Base-by-base conservation (phyloP, 2,888 invertebrate species). In the Pandemis cinnamomeana region DNA sequence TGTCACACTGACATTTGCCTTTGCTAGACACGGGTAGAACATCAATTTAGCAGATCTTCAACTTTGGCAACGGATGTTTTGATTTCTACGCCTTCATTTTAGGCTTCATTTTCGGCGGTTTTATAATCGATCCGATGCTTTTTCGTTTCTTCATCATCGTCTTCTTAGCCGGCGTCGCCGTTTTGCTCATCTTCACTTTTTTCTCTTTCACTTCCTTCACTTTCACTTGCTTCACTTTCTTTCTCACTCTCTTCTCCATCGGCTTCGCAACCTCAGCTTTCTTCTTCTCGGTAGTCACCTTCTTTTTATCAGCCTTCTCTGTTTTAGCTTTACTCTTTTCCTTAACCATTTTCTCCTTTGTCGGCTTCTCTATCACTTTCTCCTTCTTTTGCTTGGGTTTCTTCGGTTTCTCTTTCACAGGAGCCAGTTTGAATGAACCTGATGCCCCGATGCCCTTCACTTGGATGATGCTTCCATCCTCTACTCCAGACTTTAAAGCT, bases 31-130 rank as follows among this genome's bases (percentile, higher is more conserved):
- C 27, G 27, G 27, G 4, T 36, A 36, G 27, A 36, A 36, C 27
- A 36, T 36, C 1, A 36, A 36, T 36, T 20, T 0, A 20, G 20
- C 20, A 36, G 27, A 36, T 36, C 27, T 36, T 36, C 27, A 36
- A 36, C 7, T 44, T 44, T 8, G 44, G 5, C 44, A 44, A 2
- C 44, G 0, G 7, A 44, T 5, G 44, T 44, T 7, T 44, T 6
- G n/a, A 7, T n/a, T 13, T 41, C 20, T 78, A 77, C 8, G 46
- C 73, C 61, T 63, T 77, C 1, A 80, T 77, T 67, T 84, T 88
- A 0, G 93, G 93, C 36, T 88, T 92, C 93, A 93, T 93, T 84
- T 89, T 92, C 0, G 93, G 93, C 11, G 89, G 84, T 81, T 92
- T 93, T 48, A 91, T 90, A 0, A 93, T 91, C 0, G 90, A 88